Percentiles rank a stretch among this genome's conserved stretches.
Evolutionary conservation across 1,140 invertebrate species (phyloP).

Genomic region (Proctacanthus coquilletti): DNA sequence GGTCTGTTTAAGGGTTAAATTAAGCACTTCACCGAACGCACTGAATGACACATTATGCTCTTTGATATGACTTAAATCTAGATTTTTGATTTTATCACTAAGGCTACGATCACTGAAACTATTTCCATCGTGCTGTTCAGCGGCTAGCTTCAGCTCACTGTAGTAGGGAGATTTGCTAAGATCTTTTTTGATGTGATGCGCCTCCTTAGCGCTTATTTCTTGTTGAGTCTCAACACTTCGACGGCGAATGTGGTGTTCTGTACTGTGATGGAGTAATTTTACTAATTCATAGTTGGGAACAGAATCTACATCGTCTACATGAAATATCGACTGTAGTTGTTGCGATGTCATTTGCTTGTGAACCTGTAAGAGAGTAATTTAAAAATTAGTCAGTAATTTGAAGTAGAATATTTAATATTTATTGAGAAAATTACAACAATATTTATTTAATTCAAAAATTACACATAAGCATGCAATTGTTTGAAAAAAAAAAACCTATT

Average conservation of each 20-base stretch:
- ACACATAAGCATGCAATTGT: no score
- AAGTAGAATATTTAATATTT: no score
- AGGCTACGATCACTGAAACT: conserved; percentile 9
- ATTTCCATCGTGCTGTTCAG: conserved; percentile 8
- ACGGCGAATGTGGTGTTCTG: conserved; percentile 30
- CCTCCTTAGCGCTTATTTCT: conserved; percentile 18
- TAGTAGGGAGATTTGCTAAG: conserved; percentile 28
- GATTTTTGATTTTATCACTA: conserved; percentile 28
- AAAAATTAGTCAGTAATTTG: no score
- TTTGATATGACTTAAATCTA: conserved; percentile 29
- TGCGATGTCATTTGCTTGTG: conserved; percentile 71
- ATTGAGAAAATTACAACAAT: no score
- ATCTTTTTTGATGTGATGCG: conserved; percentile 30
- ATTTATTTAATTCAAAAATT: no score
- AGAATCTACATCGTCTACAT: conserved; percentile 55
- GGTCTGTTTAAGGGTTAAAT: conserved; percentile 55
- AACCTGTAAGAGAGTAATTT: conserved; percentile 45
- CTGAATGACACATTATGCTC: conserved; percentile 53
- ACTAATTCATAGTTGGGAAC: conserved; percentile 41
- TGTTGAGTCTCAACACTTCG: conserved; percentile 10
- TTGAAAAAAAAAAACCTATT: no score
- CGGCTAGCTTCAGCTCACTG: conserved; percentile 19
- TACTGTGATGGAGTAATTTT: conserved; percentile 35
- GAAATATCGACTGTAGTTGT: conserved; percentile 64
- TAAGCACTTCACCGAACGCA: conserved; percentile 57